Evolutionary conservation across 2,888 invertebrate genomes (phyloP).

Genomic region (Prosopocoilus inquinatus): DNA sequence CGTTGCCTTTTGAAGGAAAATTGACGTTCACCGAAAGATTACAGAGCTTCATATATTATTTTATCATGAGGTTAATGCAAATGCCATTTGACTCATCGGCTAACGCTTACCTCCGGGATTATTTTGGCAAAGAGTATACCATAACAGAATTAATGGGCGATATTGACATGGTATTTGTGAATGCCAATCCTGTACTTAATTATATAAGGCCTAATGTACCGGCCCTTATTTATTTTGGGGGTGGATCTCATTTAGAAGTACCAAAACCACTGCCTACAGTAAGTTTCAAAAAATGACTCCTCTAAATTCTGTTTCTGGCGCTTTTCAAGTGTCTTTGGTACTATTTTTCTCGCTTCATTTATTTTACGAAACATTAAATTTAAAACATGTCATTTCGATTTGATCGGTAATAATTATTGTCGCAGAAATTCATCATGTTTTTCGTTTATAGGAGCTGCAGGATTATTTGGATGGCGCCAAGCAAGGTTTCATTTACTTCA

Average conservation of each 20-base stretch:
- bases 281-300: constrained; percentile 7
- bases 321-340: too few species aligned
- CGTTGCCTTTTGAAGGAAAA: constrained; percentile 50
- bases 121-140: constrained; percentile 40
- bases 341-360: neutral
- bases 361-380: constrained; percentile 25
- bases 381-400: neutral
- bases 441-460: constrained; percentile 39
- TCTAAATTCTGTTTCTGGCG: too few species aligned
- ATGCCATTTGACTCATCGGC: constrained; percentile 16
- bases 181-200: constrained; percentile 40
- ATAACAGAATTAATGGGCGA: constrained; percentile 34
- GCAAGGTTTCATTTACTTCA: constrained; percentile 48
- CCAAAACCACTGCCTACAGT: constrained; percentile 34
- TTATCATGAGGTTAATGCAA: neutral
- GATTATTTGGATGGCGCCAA: constrained; percentile 41
- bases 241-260: constrained; percentile 35
- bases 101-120: constrained; percentile 27
- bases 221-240: constrained; percentile 39
- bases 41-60: neutral
- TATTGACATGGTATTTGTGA: constrained; percentile 42
- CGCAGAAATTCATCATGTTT: neutral
- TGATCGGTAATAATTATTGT: neutral
- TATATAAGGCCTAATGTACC: constrained; percentile 39
- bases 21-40: constrained; percentile 30